phyloP scores from a whole-genome alignment of 1,140 invertebrate genomes.

The Hypothenemus hampei region DNA sequence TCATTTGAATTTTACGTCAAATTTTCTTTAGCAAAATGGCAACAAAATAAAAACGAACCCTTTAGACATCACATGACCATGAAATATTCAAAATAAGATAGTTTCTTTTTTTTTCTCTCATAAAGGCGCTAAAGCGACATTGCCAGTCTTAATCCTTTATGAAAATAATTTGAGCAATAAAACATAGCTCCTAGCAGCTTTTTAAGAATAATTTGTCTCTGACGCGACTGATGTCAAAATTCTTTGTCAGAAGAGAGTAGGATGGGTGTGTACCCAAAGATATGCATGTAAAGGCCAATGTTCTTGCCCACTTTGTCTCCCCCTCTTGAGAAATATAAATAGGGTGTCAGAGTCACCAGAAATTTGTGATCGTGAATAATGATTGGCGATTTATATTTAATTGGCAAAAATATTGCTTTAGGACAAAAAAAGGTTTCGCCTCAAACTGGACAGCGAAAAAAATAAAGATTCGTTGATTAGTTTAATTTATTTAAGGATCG shows the following conservation, averaged over 20 bases:
- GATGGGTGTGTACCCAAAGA: conserved; percentile 20
- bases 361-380: conserved; percentile 29
- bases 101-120: too few species aligned
- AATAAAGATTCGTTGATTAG: not conserved
- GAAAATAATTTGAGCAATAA: too few species aligned
- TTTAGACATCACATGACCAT: too few species aligned
- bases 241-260: conserved; percentile 17
- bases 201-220: conserved; percentile 25
- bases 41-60: too few species aligned
- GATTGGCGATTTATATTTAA: conserved; percentile 11
- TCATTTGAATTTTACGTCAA: too few species aligned
- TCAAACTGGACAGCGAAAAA: too few species aligned
- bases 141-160: too few species aligned
- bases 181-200: too few species aligned
- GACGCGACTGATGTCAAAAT: conserved; percentile 13
- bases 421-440: too few species aligned
- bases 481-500: not conserved
- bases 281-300: conserved; percentile 20
- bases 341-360: conserved; percentile 30
- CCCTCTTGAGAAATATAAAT: conserved; percentile 33
- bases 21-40: too few species aligned
- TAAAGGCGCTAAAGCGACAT: too few species aligned
- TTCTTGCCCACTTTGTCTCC: conserved; percentile 26
- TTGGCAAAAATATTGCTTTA: conserved; percentile 2
- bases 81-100: too few species aligned